A percentile compares a stretch with the other conserved stretches of the same genome.
Conservation (phyloP, 1,140 invertebrate species). For the Zaprionus vittiger region DNA sequence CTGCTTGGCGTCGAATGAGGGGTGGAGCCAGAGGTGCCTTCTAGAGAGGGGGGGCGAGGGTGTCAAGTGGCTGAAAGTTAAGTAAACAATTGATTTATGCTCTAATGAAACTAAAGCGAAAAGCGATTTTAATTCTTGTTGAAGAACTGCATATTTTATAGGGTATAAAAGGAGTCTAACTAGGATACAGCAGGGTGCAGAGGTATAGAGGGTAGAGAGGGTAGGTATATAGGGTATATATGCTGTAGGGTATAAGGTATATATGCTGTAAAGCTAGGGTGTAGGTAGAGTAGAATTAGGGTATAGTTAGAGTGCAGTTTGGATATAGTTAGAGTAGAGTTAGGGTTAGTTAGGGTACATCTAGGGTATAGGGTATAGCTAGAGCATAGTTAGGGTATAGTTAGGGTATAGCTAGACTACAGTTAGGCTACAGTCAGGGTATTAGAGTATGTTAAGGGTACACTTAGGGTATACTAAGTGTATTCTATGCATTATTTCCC, state of each 20-base stretch:
- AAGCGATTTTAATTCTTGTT: slow-evolving; percentile 2
- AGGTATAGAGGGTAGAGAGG: background rate
- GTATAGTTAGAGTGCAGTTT: background rate
- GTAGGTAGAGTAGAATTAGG: no score
- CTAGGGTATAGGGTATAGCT: background rate
- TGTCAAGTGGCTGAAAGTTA: slow-evolving; percentile 28
- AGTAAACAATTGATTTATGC: slow-evolving; percentile 35
- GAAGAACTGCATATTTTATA: background rate
- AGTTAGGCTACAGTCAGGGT: background rate
- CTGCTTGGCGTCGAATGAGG: slow-evolving; percentile 22
- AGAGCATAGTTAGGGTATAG: background rate
- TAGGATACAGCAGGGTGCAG: background rate
- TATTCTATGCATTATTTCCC: background rate
- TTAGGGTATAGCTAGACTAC: background rate
- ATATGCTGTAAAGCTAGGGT: no score
- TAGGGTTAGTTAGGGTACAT: background rate
- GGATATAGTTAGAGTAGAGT: background rate
- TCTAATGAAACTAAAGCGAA: slow-evolving; percentile 10
- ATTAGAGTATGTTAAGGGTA: background rate
- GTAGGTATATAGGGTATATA: background rate
- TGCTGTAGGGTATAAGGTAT: no score
- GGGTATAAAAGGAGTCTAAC: background rate
- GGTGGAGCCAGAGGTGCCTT: background rate
- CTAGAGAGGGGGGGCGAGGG: background rate
- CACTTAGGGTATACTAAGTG: background rate